Conservation (phyloP, 2,797 vertebrate genomes). For the Buphagus erythrorhynchus region DNA sequence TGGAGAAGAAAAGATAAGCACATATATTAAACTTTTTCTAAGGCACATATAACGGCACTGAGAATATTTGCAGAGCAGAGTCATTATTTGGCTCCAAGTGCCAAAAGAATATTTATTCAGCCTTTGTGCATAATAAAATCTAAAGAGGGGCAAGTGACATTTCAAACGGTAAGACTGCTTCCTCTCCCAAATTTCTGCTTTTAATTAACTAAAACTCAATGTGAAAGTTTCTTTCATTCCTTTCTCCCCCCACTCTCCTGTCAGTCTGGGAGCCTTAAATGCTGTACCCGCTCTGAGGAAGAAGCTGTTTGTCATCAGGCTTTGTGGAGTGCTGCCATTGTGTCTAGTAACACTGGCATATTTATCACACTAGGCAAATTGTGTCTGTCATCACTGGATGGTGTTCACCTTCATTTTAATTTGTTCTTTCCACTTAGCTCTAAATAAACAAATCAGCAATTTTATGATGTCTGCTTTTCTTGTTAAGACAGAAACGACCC, state of each 20-base stretch:
- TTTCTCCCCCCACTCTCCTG: background rate
- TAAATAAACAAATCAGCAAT: background rate
- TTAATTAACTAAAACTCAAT: background rate
- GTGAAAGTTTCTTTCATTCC: background rate
- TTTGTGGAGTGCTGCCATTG: background rate
- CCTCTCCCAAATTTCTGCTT: conserved; percentile 11
- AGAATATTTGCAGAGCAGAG: background rate
- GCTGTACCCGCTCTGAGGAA: background rate
- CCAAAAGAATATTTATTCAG: conserved; percentile 10
- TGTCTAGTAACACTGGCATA: background rate
- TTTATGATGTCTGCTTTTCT: conserved; percentile 6
- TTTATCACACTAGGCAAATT: conserved; percentile 12
- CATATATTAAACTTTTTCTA: background rate
- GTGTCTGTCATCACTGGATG: background rate
- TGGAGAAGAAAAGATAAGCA: background rate
- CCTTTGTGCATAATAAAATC: background rate
- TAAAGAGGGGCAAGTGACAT: background rate
- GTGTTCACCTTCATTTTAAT: conserved; percentile 13
- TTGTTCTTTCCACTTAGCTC: background rate
- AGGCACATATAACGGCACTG: accelerated
- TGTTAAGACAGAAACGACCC: background rate
- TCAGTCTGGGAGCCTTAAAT: background rate
- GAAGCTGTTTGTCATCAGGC: conserved; percentile 7
- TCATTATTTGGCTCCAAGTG: background rate
- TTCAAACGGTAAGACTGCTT: conserved; percentile 28